phyloP scores from a whole-genome alignment of 2,113 vertebrate genomes.

The Lichenostomus cassidix region DNA sequence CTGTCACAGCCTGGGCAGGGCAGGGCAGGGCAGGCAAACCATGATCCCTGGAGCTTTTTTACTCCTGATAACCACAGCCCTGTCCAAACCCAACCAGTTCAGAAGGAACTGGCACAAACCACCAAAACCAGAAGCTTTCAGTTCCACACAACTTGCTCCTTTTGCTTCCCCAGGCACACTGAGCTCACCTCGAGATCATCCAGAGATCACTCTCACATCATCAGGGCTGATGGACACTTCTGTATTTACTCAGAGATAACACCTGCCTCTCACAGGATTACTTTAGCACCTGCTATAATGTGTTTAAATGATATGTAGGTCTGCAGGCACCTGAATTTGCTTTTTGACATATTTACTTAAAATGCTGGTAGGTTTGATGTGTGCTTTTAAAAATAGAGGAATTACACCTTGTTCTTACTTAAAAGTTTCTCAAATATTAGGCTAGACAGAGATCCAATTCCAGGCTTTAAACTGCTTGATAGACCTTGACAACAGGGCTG shows the following conservation, averaged over 20 bases:
- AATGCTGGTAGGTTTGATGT: neutral
- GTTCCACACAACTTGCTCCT: neutral
- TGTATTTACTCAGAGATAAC: neutral
- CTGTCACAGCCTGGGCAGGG: neutral
- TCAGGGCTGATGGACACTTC: neutral
- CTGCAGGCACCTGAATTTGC: neutral
- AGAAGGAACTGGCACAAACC: neutral
- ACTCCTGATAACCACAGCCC: neutral
- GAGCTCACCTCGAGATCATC: neutral
- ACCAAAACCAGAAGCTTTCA: neutral
- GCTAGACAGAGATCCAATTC: neutral
- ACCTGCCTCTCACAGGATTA: neutral
- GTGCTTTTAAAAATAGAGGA: neutral
- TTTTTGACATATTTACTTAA: neutral
- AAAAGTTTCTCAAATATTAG: neutral
- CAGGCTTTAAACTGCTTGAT: neutral
- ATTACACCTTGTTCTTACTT: neutral
- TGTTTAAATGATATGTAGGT: neutral
- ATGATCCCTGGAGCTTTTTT: accelerated
- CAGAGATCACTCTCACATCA: neutral
- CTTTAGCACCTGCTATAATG: neutral
- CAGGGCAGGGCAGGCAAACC: neutral
- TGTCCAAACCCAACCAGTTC: neutral
- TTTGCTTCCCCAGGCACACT: neutral
- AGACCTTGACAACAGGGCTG: neutral